Base-by-base conservation (phyloP, 1,140 invertebrate genomes). In the Atta colombica region DNA sequence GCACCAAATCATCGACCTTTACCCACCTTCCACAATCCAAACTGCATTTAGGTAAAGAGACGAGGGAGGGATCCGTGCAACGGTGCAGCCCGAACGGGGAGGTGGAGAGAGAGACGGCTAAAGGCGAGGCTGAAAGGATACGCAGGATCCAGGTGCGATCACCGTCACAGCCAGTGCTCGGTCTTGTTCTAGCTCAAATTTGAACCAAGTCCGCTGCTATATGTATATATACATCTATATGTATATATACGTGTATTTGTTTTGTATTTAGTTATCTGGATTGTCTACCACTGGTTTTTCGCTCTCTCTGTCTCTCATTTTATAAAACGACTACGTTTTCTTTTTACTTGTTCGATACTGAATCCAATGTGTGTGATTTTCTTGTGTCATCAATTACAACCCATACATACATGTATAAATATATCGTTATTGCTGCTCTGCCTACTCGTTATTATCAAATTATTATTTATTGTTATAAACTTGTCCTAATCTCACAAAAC, bases 101-200 rank as follows among this genome's bases (percentile, higher is more conserved):
- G 87, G 53, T 91, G 92, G 90, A 92, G 89, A 93, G 86, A 92
- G 89, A 93, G 87, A 92, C 80, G 74, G 75, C 77, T 86, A 72
- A 92, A 89, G 85, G 92, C 69, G 91, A 93, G 88, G 89, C 82
- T 90, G 77, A 89, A 88, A 88, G 89, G 89, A 91, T 90, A 90
- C 89, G 77, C 69, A 93, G 91, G 92, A 92, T 94, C 89, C 94
- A 95, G 95, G 95, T 95, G 95, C 94, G 94, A 94, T 88, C 92
- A 87, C 86, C 90, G 87, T 82, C 80, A 84, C 45, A 61, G 91
- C 77, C 90, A 89, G 78, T 89, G 87, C 85, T 93, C 91, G 87
- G 85, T 93, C 90, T 85, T 92, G 85, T 88, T 87, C 71, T 60
- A 72, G 53, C 25, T 90, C 77, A 80, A 88, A 86, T 85, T 80